A percentile compares a stretch with the other conserved stretches of the same genome.
phyloP scores from a whole-genome alignment of 2,797 vertebrate genomes.

The Podarcis lilfordi region DNA sequence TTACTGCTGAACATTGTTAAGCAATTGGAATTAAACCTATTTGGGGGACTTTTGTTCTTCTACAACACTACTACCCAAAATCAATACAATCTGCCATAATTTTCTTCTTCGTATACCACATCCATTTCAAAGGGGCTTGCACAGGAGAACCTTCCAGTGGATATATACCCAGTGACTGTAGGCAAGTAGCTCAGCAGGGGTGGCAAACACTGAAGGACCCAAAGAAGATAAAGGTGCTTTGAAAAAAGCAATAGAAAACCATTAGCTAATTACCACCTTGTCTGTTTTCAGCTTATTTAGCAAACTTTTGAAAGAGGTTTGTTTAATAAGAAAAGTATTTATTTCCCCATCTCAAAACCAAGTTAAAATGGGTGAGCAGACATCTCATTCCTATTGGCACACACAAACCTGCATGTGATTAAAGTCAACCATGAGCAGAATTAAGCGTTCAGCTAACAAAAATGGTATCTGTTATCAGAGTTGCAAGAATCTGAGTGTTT shows the following conservation, averaged over 20 bases:
- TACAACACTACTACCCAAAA: neutral
- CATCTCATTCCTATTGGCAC: slow-evolving; percentile 55
- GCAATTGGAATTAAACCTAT: neutral
- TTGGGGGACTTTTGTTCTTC: neutral
- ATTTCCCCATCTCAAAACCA: slow-evolving; percentile 30
- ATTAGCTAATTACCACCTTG: slow-evolving; percentile 18
- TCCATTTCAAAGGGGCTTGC: neutral
- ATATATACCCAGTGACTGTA: neutral
- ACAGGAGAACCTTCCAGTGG: neutral
- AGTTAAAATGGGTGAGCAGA: slow-evolving; percentile 23
- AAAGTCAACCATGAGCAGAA: slow-evolving; percentile 72
- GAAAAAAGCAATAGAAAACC: slow-evolving; percentile 44
- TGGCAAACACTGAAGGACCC: neutral
- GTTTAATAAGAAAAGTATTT: slow-evolving; percentile 22
- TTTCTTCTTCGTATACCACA: neutral
- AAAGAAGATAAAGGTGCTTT: neutral
- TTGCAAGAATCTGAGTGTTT: slow-evolving; percentile 77
- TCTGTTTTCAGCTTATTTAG: slow-evolving; percentile 36
- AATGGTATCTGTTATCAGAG: slow-evolving; percentile 84
- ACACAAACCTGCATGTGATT: slow-evolving; percentile 67
- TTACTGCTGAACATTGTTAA: neutral
- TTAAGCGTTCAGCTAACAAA: slow-evolving; percentile 65
- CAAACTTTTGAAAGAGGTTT: neutral
- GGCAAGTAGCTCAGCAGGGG: neutral
- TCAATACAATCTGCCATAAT: neutral